These are phyloP conservation scores for Megaceryle maxima DNA, from an alignment of 2,113 vertebrate species.

Conservation along the genomic window DNA sequence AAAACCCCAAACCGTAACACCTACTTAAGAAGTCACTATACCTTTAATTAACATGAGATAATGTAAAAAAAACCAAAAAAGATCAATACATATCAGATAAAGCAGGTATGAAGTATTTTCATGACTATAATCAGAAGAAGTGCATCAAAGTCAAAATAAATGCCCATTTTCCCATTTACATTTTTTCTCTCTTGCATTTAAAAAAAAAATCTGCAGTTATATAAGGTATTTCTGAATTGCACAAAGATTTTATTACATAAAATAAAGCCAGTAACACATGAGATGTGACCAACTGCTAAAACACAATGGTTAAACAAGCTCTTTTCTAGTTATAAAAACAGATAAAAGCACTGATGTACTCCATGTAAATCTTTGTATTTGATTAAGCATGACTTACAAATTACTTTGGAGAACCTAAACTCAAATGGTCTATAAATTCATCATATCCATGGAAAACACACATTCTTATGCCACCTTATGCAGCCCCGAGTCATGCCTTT, in stretches of 20 bases:
- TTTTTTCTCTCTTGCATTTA: not conserved
- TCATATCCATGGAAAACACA: not conserved
- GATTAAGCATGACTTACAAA: not conserved
- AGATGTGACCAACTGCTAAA: not conserved
- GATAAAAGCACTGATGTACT: not conserved
- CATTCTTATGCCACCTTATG: not conserved
- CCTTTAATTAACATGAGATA: not conserved
- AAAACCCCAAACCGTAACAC: not conserved
- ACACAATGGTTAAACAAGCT: not conserved
- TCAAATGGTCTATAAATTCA: not conserved
- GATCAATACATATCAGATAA: not conserved
- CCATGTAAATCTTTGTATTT: not conserved
- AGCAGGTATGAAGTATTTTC: not conserved
- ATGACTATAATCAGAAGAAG: not conserved
- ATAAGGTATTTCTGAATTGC: not conserved
- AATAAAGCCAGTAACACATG: not conserved
- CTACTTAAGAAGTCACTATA: conserved; percentile 30
- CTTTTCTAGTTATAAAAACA: not conserved
- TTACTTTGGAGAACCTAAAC: not conserved
- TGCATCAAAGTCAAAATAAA: not conserved
- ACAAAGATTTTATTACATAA: not conserved
- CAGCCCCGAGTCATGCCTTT: not conserved
- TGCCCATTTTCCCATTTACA: not conserved
- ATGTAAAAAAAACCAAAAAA: not conserved
- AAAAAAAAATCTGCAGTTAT: not conserved